phyloP scores from a whole-genome alignment of 2,888 invertebrate genomes.

The Rhamphomyia laevipes region DNA sequence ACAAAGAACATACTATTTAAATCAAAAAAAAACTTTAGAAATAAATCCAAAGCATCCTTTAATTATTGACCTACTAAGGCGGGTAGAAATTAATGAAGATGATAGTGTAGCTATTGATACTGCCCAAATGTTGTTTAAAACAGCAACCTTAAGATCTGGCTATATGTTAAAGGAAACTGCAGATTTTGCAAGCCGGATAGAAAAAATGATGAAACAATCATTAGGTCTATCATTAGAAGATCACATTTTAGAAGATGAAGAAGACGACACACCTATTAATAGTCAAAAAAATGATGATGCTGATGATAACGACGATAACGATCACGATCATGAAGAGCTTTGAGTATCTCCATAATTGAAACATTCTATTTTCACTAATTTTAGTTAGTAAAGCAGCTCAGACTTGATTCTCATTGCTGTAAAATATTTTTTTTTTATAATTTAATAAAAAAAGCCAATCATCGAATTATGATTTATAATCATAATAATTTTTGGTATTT shows the following conservation, averaged over 20 bases:
- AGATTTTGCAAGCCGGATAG: constrained; percentile 83
- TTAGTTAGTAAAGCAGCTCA: no score
- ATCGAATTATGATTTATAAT: no score
- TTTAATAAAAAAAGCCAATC: no score
- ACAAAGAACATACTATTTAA: constrained; percentile 73
- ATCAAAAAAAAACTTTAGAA: constrained; percentile 94
- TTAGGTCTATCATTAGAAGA: constrained; percentile 70
- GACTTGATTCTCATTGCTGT: no score
- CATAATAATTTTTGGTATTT: no score
- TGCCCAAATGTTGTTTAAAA: constrained; percentile 81
- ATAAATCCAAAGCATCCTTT: constrained; percentile 96
- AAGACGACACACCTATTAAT: constrained; percentile 36
- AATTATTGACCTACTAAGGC: constrained; percentile 76
- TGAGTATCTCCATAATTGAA: constrained; percentile 27
- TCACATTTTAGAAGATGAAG: constrained; percentile 38
- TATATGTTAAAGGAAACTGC: constrained; percentile 78
- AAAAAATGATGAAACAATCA: constrained; percentile 72
- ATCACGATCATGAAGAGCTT: constrained; percentile 48
- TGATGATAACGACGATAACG: constrained; percentile 38
- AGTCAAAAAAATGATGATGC: constrained; percentile 37
- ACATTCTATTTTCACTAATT: no score
- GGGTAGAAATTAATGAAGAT: constrained; percentile 64
- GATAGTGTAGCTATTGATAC: constrained; percentile 71
- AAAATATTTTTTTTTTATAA: no score
- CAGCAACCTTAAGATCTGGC: constrained; percentile 89